These are phyloP conservation scores for Orius insidiosus DNA, from an alignment of 1,140 invertebrate species.

Conservation along the genomic window DNA sequence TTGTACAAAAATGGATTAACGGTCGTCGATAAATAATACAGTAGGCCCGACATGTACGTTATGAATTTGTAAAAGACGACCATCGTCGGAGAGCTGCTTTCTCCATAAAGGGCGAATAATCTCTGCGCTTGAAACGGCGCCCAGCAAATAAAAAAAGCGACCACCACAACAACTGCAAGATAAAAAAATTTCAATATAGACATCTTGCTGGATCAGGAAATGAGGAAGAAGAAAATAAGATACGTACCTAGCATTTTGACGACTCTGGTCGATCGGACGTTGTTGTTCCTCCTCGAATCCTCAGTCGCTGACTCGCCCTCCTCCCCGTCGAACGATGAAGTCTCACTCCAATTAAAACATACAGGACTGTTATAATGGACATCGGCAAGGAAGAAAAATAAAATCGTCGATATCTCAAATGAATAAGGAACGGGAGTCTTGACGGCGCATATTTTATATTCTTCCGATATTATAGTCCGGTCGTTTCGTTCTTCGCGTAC, in stretches of 20 bases:
- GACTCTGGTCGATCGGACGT: neutral
- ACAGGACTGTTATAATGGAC: no score
- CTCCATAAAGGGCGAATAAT: constrained; percentile 54
- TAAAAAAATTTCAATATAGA: no score
- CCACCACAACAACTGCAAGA: constrained; percentile 71
- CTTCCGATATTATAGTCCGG: constrained; percentile 17
- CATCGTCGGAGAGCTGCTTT: constrained; percentile 20
- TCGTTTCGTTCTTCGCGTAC: constrained; percentile 28
- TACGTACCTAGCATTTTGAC: no score
- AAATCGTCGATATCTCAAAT: no score
- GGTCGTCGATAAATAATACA: constrained; percentile 49
- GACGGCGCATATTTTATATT: constrained; percentile 26
- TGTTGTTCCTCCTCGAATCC: neutral
- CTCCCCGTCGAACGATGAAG: neutral
- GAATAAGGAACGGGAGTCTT: constrained; percentile 24
- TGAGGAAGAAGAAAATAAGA: no score
- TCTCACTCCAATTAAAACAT: neutral
- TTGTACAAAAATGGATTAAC: constrained; percentile 51
- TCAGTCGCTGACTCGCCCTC: neutral
- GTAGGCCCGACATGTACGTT: constrained; percentile 41
- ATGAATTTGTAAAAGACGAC: constrained; percentile 28
- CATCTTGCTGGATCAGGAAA: no score
- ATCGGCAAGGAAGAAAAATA: no score
- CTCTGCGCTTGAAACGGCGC: constrained; percentile 80
- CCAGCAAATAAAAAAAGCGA: constrained; percentile 89